These are phyloP conservation scores for Entomyzon cyanotis DNA, from an alignment of 2,113 vertebrate genomes.

Conservation along the genomic window DNA sequence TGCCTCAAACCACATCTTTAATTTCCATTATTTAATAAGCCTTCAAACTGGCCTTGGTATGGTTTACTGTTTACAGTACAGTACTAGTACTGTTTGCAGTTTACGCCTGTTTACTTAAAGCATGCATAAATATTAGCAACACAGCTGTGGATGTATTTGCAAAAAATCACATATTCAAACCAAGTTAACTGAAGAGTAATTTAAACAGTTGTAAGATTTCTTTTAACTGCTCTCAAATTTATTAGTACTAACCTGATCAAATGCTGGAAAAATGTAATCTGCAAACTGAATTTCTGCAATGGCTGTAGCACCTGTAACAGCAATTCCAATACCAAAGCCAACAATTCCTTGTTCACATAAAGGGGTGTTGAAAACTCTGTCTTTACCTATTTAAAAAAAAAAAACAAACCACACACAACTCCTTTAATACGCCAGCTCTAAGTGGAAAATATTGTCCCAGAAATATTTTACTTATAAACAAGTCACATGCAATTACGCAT, in stretches of 20 bases:
- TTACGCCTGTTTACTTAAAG: slow-evolving; percentile 3
- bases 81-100: not conserved
- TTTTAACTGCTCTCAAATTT: not conserved
- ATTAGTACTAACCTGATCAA: slow-evolving; percentile 89
- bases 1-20: not conserved
- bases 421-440: not conserved
- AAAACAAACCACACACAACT: not conserved
- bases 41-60: not conserved
- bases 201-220: not conserved
- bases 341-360: slow-evolving; percentile 98
- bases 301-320: slow-evolving; percentile 90
- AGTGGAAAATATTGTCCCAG: not conserved
- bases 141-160: not conserved
- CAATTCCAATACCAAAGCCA: slow-evolving; percentile 94
- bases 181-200: not conserved
- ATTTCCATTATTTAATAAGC: slow-evolving; percentile 12
- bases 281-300: slow-evolving; percentile 99
- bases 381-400: slow-evolving; percentile 43
- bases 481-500: not conserved
- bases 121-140: slow-evolving; percentile 7
- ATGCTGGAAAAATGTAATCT: slow-evolving; percentile 97
- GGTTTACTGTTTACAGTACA: not conserved
- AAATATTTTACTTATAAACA: not conserved
- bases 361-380: slow-evolving; percentile 95
- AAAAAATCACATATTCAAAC: not conserved